phyloP scores from a whole-genome alignment of 2,797 vertebrate genomes.

The Lepidocolaptes lacrymiger region DNA sequence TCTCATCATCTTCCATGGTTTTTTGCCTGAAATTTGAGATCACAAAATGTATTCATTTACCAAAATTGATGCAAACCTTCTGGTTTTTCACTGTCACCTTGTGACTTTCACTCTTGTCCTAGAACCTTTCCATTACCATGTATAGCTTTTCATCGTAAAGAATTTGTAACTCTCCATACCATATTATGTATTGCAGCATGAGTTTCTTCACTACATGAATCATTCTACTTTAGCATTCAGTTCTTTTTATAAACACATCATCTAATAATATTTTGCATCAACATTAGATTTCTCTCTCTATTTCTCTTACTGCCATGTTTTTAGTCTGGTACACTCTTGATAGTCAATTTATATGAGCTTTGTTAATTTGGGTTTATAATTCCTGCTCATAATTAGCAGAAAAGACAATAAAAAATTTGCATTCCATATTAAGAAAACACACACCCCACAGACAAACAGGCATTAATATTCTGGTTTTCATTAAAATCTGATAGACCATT shows the following conservation, averaged over 20 bases:
- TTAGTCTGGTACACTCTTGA: not conserved
- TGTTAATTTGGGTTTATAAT: not conserved
- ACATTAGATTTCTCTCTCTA: not conserved
- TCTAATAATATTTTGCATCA: not conserved
- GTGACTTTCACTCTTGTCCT: not conserved
- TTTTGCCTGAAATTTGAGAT: not conserved
- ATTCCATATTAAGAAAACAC: not conserved
- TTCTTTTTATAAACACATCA: not conserved
- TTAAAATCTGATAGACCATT: not conserved
- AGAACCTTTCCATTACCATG: not conserved
- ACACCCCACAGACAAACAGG: not conserved
- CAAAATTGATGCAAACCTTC: not conserved
- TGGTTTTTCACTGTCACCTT: not conserved
- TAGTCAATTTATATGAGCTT: not conserved
- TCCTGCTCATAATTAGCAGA: not conserved
- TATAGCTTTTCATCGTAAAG: not conserved
- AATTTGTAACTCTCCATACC: not conserved
- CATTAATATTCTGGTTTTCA: not conserved
- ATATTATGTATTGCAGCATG: not conserved
- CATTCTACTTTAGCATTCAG: not conserved
- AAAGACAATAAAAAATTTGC: not conserved
- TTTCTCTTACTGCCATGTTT: not conserved
- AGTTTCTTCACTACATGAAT: not conserved
- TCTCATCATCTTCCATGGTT: not conserved
- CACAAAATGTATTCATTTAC: not conserved